Evolutionary conservation across 1,140 invertebrate genomes (phyloP), one percentile per base, ranked within the genome.

Genomic region (Diploscapter pachys): DNA sequence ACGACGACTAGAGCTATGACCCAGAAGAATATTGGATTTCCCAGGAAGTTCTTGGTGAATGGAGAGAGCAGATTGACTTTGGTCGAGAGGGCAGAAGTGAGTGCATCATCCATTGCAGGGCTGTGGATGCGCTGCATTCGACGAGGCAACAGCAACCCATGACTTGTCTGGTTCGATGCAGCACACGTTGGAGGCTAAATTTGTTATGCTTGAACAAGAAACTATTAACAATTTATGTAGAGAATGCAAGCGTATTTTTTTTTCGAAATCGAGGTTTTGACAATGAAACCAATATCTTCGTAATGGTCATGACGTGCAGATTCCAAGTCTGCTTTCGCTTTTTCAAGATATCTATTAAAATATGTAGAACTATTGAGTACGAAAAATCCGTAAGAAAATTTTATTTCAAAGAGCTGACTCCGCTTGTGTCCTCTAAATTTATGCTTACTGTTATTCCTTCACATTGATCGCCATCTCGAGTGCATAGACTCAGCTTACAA

Each of bases 361-460:
- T n/a, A 0, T 70, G 4, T 3, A 62, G 3, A 5, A 9, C 13
- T 52, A 52, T 61, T 59, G 8, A 3, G 48, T 8, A 31, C 4
- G 3, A 59, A 59, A 1, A 57, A 57, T 54, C 48, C 6, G 66
- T 56, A 48, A 59, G 51, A 66, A 48, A 11, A 13, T 31, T 31
- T 31, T 31, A 31, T 31, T 31, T 31, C 31, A 31, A 31, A 31
- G 31, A 31, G 31, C 31, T 31, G 31, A 31, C 31, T 31, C 31
- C 31, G 31, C 31, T 31, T 31, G 31, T 31, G 31, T 31, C 31
- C 31, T 31, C 31, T 31, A 67, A 53, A 67, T 5, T 62, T 69
- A 13, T 50, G 56, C 69, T 57, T 78, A 78, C 77, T 56, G 77
- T 78, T 72, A 78, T 71, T n/a, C 77, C 77, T 61, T 78, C 77